Evolutionary conservation across 2,888 invertebrate genomes (phyloP).

Genomic region (Mimumesa dahlbomi): DNA sequence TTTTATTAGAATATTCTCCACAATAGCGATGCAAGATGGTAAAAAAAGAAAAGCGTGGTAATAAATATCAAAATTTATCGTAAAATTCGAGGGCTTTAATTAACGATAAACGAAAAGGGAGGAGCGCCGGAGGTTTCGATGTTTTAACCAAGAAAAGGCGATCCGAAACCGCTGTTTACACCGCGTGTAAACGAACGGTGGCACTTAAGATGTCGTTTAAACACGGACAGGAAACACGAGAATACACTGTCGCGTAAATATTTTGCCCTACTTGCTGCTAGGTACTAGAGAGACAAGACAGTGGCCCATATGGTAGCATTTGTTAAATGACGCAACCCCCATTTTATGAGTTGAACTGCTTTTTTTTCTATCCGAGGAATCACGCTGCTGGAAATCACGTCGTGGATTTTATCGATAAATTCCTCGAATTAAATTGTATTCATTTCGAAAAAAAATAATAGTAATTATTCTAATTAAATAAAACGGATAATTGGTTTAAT

Average conservation of each 20-base stretch:
- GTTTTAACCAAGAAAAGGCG: slow-evolving; percentile 55
- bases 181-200: slow-evolving; percentile 72
- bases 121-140: background rate
- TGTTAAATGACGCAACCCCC: slow-evolving; percentile 68
- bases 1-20: no score
- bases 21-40: background rate
- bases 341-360: slow-evolving; percentile 4
- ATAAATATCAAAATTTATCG: background rate
- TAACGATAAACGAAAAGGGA: background rate
- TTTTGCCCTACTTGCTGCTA: slow-evolving; percentile 75
- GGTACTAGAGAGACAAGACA: slow-evolving; percentile 66
- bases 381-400: no score
- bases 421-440: no score
- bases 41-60: background rate
- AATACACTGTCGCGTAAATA: slow-evolving; percentile 78
- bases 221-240: slow-evolving; percentile 79
- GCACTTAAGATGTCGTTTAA: slow-evolving; percentile 80
- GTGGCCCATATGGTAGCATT: slow-evolving; percentile 71
- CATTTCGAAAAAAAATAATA: no score
- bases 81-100: background rate
- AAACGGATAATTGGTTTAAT: no score
- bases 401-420: no score
- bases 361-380: slow-evolving; percentile 21
- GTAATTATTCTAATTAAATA: no score
- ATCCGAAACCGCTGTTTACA: slow-evolving; percentile 72